Evolutionary conservation across 2,113 vertebrate species (phyloP).

Genomic region (Nematolebias whitei): DNA sequence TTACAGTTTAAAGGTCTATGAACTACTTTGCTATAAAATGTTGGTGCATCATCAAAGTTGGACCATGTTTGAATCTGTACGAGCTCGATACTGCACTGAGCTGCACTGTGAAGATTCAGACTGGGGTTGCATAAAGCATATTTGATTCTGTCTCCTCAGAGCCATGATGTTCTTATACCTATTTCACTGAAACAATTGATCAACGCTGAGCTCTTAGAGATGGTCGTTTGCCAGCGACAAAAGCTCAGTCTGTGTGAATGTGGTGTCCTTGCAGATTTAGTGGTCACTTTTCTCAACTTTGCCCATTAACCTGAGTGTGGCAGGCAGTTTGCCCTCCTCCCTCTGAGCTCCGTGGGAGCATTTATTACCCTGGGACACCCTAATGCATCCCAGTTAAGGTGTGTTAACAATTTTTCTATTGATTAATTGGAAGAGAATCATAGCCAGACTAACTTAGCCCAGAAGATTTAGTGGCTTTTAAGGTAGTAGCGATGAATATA

Average conservation of each 20-base stretch:
- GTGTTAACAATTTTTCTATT: constrained; percentile 99
- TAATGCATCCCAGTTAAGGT: constrained; percentile 98
- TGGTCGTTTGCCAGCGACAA: constrained; percentile 54
- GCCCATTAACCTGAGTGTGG: constrained; percentile 85
- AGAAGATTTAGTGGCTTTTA: constrained; percentile 99
- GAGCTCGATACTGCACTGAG: not conserved
- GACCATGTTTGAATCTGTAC: too few species aligned
- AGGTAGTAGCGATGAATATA: constrained; percentile 99
- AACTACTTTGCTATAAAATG: too few species aligned
- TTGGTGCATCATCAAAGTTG: too few species aligned
- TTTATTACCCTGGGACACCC: constrained; percentile 92
- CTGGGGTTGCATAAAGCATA: constrained; percentile 38
- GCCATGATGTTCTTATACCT: not conserved
- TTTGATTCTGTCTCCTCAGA: not conserved
- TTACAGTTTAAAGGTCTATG: too few species aligned
- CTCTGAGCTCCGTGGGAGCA: constrained; percentile 77
- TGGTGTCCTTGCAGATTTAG: constrained; percentile 83
- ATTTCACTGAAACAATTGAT: constrained; percentile 48
- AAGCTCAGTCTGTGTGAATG: constrained; percentile 59
- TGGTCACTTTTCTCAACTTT: constrained; percentile 84
- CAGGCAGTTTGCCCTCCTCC: constrained; percentile 70
- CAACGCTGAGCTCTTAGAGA: constrained; percentile 54
- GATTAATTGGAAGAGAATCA: constrained; percentile 91
- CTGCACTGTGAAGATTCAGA: constrained; percentile 1
- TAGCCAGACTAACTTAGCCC: constrained; percentile 90